Evolutionary conservation across 2,113 vertebrate genomes (phyloP).

Genomic region (Macrotis lagotis): DNA sequence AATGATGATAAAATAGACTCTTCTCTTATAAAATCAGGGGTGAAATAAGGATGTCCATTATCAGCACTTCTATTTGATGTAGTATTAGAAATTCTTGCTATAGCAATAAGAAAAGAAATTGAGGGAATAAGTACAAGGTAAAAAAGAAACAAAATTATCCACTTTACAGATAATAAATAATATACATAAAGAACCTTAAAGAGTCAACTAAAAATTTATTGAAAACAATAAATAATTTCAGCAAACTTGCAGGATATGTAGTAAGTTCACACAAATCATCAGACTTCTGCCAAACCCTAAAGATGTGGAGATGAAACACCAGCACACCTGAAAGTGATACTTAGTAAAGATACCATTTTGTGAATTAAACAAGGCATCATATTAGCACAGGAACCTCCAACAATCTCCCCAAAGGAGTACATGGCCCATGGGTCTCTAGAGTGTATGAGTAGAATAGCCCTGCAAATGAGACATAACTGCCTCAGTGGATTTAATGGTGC

Average conservation of each 20-base stretch:
- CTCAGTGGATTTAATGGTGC: constrained; percentile 66
- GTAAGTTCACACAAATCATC: not conserved
- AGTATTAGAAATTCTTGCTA: not conserved
- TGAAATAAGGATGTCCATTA: not conserved
- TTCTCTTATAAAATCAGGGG: not conserved
- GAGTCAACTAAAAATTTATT: not conserved
- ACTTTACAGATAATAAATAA: not conserved
- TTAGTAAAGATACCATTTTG: constrained; percentile 38
- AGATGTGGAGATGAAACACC: constrained; percentile 23
- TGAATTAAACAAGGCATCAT: constrained; percentile 62
- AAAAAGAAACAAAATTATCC: not conserved
- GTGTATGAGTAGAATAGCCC: constrained; percentile 51
- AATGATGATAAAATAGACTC: not conserved
- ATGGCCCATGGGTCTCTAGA: constrained; percentile 38
- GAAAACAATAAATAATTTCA: not conserved
- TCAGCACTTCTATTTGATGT: not conserved
- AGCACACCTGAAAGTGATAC: not conserved
- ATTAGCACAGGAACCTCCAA: not conserved
- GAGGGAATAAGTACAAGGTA: not conserved
- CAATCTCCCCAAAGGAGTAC: constrained; percentile 22
- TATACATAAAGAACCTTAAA: not conserved
- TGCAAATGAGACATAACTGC: constrained; percentile 66
- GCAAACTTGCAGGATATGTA: not conserved
- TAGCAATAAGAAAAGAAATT: not conserved
- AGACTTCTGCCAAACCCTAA: not conserved